These are phyloP conservation scores for Bos indicus DNA, from an alignment of 2,113 vertebrate genomes.

Conservation along the genomic window DNA sequence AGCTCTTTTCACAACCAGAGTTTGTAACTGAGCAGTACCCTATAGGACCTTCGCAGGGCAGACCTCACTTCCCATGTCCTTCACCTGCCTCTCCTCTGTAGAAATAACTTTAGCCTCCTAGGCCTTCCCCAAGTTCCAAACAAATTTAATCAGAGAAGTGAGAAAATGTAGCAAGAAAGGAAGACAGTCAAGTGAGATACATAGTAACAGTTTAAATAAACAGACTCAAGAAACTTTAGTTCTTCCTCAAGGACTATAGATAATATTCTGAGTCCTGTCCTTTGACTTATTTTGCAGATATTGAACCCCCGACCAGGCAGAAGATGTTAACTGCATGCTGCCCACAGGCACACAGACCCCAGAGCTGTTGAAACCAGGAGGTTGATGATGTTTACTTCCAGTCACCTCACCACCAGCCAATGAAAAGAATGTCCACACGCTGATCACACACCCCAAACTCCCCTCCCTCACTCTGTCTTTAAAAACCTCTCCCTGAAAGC, in stretches of 20 bases:
- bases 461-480: neutral
- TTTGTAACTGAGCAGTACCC: neutral
- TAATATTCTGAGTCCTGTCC: neutral
- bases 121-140: neutral
- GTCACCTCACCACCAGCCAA: neutral
- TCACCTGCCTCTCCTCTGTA: neutral
- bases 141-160: neutral
- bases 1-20: neutral
- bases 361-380: neutral
- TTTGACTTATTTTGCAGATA: neutral
- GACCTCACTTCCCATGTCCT: neutral
- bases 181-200: neutral
- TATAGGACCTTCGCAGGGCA: neutral
- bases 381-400: neutral
- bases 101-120: neutral
- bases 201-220: neutral
- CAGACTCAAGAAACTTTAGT: neutral
- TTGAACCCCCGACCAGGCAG: neutral
- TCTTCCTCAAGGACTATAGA: neutral
- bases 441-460: neutral
- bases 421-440: neutral
- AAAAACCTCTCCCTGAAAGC: neutral
- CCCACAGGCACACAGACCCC: neutral
- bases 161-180: neutral
- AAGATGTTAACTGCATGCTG: neutral